These are phyloP conservation scores for Zaprionus bogoriensis DNA, from an alignment of 2,888 invertebrate species.

Conservation along the genomic window DNA sequence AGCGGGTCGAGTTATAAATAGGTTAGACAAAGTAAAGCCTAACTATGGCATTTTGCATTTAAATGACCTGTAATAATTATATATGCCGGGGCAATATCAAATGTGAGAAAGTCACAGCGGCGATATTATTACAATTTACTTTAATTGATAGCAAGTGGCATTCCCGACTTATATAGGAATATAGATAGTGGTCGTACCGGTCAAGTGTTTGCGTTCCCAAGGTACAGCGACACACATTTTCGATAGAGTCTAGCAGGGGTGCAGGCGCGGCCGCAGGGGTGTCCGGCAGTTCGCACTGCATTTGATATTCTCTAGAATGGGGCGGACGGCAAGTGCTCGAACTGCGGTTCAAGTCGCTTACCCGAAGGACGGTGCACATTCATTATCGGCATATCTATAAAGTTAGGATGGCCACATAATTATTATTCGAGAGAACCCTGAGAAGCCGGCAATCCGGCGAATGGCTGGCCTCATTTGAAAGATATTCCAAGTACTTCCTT, in stretches of 20 bases:
- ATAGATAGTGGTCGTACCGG: constrained; percentile 5
- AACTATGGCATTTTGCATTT: neutral
- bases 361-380: constrained; percentile 35
- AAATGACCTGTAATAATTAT: constrained; percentile 8
- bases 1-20: neutral
- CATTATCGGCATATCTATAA: constrained; percentile 15
- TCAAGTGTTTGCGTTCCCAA: constrained; percentile 66
- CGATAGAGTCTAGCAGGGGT: too few relatives aligned
- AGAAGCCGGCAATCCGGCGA: constrained; percentile 9
- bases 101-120: constrained; percentile 21
- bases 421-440: constrained; percentile 1
- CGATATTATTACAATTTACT: constrained; percentile 58
- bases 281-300: too few relatives aligned
- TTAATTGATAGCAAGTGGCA: constrained; percentile 65
- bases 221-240: constrained; percentile 13
- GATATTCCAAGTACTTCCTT: constrained; percentile 10
- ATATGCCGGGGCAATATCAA: constrained; percentile 15
- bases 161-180: constrained; percentile 17
- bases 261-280: too few relatives aligned
- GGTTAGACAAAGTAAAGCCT: neutral
- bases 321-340: neutral
- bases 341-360: constrained; percentile 35
- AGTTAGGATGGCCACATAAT: neutral
- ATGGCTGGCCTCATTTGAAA: constrained; percentile 27
- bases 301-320: neutral